A percentile compares a stretch with the other conserved stretches of the same genome.
phyloP scores from a whole-genome alignment of 1,140 invertebrate genomes.

The Tetraneura akinire region DNA sequence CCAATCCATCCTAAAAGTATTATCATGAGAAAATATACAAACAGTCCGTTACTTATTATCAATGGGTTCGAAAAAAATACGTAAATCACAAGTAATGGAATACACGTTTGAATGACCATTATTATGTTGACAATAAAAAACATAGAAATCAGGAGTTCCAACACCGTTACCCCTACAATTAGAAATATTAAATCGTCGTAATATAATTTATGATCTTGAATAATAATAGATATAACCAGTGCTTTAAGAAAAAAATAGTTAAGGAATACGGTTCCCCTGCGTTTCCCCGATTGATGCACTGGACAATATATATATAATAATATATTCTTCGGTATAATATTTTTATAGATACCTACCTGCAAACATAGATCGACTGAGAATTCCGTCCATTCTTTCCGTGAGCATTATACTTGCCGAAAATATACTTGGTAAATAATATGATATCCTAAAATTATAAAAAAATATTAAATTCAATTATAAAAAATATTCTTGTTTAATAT shows the following conservation, averaged over 20 bases:
- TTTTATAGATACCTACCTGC: too few relatives aligned
- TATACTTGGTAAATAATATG: neutral
- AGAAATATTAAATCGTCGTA: neutral
- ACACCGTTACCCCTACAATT: neutral
- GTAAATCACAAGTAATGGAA: neutral
- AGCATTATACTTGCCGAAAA: neutral
- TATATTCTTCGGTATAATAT: too few relatives aligned
- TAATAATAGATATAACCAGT: too few relatives aligned
- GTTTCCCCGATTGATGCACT: too few relatives aligned
- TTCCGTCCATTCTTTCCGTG: slow-evolving; percentile 2
- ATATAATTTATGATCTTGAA: too few relatives aligned
- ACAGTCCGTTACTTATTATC: neutral
- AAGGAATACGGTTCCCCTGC: too few relatives aligned
- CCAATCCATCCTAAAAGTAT: neutral
- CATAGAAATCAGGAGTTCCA: slow-evolving; percentile 3
- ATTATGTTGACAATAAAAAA: neutral
- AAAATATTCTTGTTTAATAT: too few relatives aligned
- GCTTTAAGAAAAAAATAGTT: too few relatives aligned
- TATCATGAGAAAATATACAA: neutral
- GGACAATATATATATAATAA: too few relatives aligned
- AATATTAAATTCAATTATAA: too few relatives aligned
- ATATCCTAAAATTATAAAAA: neutral
- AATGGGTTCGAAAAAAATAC: neutral
- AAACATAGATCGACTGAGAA: slow-evolving; percentile 1
- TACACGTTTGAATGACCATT: neutral